Conservation (phyloP, 1,140 invertebrate genomes). For the Arion vulgaris region DNA sequence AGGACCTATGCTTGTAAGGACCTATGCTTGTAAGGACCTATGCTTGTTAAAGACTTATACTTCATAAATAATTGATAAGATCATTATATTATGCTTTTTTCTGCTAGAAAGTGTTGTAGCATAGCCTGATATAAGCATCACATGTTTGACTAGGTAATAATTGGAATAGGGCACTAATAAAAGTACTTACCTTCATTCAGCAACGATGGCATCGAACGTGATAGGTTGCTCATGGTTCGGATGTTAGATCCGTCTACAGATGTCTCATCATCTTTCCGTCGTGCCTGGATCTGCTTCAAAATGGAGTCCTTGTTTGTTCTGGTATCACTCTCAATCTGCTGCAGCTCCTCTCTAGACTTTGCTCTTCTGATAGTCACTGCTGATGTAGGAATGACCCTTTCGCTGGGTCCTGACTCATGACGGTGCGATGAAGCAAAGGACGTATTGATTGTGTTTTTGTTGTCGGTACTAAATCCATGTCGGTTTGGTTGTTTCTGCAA, state of each 20-base stretch:
- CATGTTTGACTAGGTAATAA: too few species aligned
- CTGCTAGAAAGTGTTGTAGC: too few species aligned
- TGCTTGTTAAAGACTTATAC: too few species aligned
- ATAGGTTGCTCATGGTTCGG: constrained; percentile 17
- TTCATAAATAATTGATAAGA: too few species aligned
- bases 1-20: too few species aligned
- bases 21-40: too few species aligned
- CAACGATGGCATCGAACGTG: constrained; percentile 30
- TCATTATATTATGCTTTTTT: too few species aligned
- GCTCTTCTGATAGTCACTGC: constrained; percentile 11
- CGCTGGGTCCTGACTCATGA: background rate
- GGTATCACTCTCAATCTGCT: background rate
- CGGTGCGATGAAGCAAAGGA: background rate
- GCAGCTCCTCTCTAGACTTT: constrained; percentile 36
- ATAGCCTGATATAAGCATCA: too few species aligned
- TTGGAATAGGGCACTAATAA: too few species aligned
- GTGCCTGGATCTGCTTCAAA: constrained; percentile 30
- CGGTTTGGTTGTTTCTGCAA: background rate
- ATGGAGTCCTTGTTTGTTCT: constrained; percentile 2
- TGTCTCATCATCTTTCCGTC: background rate
- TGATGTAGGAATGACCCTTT: background rate
- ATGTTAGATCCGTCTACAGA: constrained; percentile 6
- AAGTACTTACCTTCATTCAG: constrained; percentile 11
- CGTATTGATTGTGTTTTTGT: background rate
- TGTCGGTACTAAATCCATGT: background rate